phyloP scores from a whole-genome alignment of 2,797 vertebrate genomes.

The Molossus molossus region DNA sequence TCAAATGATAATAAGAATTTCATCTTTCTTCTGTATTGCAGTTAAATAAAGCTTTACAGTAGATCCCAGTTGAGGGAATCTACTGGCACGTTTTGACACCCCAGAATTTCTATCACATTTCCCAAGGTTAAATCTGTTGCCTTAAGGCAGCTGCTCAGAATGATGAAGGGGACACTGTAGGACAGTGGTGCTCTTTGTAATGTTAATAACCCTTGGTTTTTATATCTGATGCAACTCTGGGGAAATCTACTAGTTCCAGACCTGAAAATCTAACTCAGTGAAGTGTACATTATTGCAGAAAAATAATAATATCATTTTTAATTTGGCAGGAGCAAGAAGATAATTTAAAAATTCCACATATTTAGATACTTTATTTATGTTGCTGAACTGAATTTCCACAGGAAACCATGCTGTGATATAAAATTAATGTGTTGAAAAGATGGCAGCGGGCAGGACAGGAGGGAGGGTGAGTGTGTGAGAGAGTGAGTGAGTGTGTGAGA shows the following conservation, averaged over 20 bases:
- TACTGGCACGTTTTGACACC: conserved; percentile 84
- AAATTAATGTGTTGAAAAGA: conserved; percentile 70
- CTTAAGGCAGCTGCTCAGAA: conserved; percentile 91
- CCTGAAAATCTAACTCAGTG: conserved; percentile 88
- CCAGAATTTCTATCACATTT: conserved; percentile 90
- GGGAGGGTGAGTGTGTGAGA: too few species aligned
- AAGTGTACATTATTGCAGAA: conserved; percentile 87
- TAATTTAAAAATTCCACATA: conserved; percentile 82
- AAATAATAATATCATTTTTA: conserved; percentile 75
- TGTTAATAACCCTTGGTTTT: conserved; percentile 93
- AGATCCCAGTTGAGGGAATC: conserved; percentile 88
- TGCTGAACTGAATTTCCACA: conserved; percentile 70
- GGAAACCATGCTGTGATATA: conserved; percentile 73
- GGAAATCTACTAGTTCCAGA: conserved; percentile 89
- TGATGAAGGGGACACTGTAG: conserved; percentile 91
- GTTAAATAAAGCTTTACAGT: conserved; percentile 85
- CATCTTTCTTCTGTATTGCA: conserved; percentile 79
- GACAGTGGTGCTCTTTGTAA: conserved; percentile 92
- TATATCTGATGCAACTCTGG: conserved; percentile 90
- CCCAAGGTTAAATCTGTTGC: conserved; percentile 92
- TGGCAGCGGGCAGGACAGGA: too few species aligned
- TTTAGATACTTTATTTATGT: conserved; percentile 80
- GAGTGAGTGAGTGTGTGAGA: too few species aligned
- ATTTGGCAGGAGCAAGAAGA: conserved; percentile 87
- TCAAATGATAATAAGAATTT: conserved; percentile 86